Evolutionary conservation across 1,140 invertebrate species (phyloP).

Genomic region (Parapsyche elsis): DNA sequence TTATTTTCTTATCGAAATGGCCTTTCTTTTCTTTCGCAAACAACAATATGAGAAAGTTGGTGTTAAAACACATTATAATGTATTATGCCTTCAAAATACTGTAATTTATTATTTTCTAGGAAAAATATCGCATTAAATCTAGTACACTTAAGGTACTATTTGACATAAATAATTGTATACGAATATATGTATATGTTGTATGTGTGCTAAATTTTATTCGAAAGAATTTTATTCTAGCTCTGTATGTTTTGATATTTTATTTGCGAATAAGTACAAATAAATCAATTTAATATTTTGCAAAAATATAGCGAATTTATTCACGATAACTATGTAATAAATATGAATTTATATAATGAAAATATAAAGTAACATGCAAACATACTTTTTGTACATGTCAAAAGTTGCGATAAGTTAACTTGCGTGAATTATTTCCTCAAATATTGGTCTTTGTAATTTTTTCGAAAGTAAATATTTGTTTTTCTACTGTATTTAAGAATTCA

Average conservation of each 20-base stretch:
- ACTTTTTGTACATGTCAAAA: too few relatives aligned
- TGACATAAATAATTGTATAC: constrained; percentile 12
- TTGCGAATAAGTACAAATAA: neutral
- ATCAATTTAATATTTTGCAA: constrained; percentile 22
- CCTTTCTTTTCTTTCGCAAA: neutral
- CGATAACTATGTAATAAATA: neutral
- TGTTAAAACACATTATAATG: neutral
- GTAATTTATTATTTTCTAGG: constrained; percentile 1
- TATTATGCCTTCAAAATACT: constrained; percentile 14
- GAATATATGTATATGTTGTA: neutral
- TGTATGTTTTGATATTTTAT: neutral
- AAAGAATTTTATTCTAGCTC: neutral
- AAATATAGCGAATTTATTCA: neutral
- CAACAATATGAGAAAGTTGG: neutral
- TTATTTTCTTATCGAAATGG: neutral
- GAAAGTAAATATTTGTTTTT: too few relatives aligned
- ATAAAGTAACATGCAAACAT: neutral
- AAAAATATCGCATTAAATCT: constrained; percentile 11
- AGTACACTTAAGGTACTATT: neutral
- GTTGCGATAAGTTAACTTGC: too few relatives aligned
- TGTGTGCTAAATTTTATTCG: neutral
- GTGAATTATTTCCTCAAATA: too few relatives aligned
- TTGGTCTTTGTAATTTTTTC: too few relatives aligned
- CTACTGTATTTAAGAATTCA: neutral
- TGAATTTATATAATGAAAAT: constrained; percentile 12